A percentile compares a stretch with the other conserved stretches of the same genome.
Evolutionary conservation across 92 coral and sea anemone genomes (phyloP).

Genomic region (Phymanthus crucifer): DNA sequence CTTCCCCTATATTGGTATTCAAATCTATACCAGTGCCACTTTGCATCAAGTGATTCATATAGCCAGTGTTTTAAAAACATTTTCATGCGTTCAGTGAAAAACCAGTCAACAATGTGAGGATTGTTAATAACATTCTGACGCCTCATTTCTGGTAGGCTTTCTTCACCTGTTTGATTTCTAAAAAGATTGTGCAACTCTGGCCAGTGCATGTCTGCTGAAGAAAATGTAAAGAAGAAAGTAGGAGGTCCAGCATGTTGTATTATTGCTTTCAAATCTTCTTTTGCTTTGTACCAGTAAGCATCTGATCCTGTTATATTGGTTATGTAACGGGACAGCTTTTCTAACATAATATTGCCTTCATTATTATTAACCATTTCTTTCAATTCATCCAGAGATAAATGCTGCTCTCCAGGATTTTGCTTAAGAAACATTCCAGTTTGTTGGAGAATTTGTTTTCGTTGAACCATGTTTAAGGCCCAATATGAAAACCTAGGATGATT

Average conservation of each 20-base stretch:
- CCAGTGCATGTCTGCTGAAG: too few species aligned
- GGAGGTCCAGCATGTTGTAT: constrained; percentile 62
- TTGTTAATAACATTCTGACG: constrained; percentile 59
- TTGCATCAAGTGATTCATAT: constrained; percentile 51
- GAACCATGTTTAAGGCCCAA: constrained; percentile 73
- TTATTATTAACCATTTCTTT: constrained; percentile 48
- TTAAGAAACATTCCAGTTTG: constrained; percentile 62
- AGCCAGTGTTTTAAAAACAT: constrained; percentile 67
- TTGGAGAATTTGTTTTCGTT: constrained; percentile 56
- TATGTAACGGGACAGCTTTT: constrained; percentile 55
- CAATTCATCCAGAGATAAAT: constrained; percentile 54
- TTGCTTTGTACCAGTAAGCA: constrained; percentile 71
- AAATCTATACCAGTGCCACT: too few species aligned
- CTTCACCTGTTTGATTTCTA: constrained; percentile 19
- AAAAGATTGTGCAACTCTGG: constrained; percentile 63
- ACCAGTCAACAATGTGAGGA: constrained; percentile 69
- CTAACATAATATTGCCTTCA: constrained; percentile 34
- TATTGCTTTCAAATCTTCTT: constrained; percentile 73
- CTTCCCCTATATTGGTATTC: too few species aligned
- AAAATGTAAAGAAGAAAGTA: constrained; percentile 70
- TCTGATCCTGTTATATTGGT: constrained; percentile 59
- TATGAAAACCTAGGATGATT: constrained; percentile 68
- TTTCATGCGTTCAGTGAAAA: constrained; percentile 60
- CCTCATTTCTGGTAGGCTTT: constrained; percentile 30
- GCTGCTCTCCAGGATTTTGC: constrained; percentile 74